Evolutionary conservation across 2,113 vertebrate genomes (phyloP), one percentile per base, ranked within the genome.

Genomic region (Stegostoma tigrinum): DNA sequence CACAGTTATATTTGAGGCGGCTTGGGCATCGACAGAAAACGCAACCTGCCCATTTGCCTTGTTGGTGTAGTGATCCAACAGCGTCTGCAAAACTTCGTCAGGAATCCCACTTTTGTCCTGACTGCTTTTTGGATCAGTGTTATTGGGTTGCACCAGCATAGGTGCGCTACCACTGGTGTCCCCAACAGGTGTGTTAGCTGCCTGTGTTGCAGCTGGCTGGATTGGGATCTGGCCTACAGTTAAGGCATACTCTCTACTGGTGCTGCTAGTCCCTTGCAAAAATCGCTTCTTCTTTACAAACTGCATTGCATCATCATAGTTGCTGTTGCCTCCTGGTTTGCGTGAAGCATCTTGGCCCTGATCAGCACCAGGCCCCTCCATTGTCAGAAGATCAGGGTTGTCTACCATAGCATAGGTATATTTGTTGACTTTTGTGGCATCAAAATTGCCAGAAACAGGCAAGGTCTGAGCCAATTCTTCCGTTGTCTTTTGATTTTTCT

Each of bases 211-310:
- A 0, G 98, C 98, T 97, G 97, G 98, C 97, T 99, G 99, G 96
- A 98, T 97, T 94, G 97, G 97, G 98, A 99, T 98, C 97, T 99
- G 99, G 96, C 98, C 98, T 0, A 99, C 98, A 72, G 98, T 97
- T 89, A 98, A 96, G 72, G 98, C 98, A 97, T 98, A 99, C 98
- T 99, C 99, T 45, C 93, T 68, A 97, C 97, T 97, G 97, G 98
- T 97, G 96, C 97, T 98, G 97, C 98, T 98, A 96, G 98, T 98
- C 85, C 98, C 98, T 96, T 99, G 99, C 96, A 99, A 97, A 97
- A 99, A 99, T 96, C 99, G 98, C 97, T 99, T 98, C 97, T 99
- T 99, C 98, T 99, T 99, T 96, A 99, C 98, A 97, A 99, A 99
- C 97, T 99, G 99, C 99, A 99, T 99, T 98, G 99, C 99, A 97